Percentiles rank a stretch among this genome's conserved stretches.
These are phyloP conservation scores for Euphonia xanthogaster DNA, from an alignment of 2,797 vertebrate species.

Conservation along the genomic window DNA sequence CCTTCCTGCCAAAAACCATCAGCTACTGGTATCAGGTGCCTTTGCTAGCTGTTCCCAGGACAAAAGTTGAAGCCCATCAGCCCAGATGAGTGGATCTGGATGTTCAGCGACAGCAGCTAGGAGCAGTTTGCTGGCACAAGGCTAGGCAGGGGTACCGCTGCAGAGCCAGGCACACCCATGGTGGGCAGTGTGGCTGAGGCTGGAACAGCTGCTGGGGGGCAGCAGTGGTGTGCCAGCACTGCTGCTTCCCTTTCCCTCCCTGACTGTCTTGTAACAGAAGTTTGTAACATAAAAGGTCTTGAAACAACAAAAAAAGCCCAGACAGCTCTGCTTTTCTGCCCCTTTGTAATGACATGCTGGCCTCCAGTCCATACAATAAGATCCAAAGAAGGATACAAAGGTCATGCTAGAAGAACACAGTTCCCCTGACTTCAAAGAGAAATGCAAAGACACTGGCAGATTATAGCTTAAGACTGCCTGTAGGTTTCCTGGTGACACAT, in stretches of 20 bases:
- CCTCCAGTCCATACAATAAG: constrained; percentile 4
- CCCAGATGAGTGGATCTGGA: background rate
- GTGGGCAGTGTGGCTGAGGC: accelerated
- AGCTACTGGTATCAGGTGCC: background rate
- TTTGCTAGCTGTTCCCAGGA: background rate
- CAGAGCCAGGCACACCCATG: accelerated
- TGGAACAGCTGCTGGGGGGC: accelerated
- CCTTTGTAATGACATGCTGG: constrained; percentile 13
- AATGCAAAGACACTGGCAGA: background rate
- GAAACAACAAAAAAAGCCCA: background rate
- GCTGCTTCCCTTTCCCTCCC: background rate
- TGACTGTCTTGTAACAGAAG: background rate
- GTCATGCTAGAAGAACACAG: background rate
- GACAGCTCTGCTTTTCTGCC: background rate
- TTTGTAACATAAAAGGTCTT: background rate
- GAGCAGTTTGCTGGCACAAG: background rate
- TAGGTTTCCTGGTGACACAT: background rate
- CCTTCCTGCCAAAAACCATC: constrained; percentile 15
- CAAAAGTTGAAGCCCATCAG: background rate
- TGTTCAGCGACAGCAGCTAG: background rate
- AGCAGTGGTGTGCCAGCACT: background rate
- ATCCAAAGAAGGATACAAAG: constrained; percentile 34
- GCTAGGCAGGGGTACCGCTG: accelerated
- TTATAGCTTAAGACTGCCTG: background rate
- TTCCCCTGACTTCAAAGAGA: constrained; percentile 6